Base-by-base conservation (phyloP, 2,113 vertebrate genomes). In the Rhinolophus sinicus region DNA sequence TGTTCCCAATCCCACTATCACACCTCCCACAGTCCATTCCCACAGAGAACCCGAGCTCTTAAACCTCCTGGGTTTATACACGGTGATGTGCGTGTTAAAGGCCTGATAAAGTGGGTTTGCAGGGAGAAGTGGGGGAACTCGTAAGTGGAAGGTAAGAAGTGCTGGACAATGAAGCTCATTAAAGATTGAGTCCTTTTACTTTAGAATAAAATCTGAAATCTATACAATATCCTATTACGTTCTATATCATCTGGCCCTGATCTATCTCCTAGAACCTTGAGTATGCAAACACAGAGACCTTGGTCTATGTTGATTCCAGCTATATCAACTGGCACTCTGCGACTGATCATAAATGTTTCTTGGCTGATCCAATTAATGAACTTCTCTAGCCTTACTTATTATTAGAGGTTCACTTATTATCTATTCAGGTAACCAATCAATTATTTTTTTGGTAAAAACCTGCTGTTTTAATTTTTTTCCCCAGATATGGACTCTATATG, bases 1-100 rank as follows among this genome's bases (percentile, higher is more conserved):
- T 24, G 0, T 30, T 72, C 50, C 58, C 26, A 50, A 19, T 19
- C 11, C 35, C 15, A 26, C 13, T 10, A 4, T 30, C 24, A 6
- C 0, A 9, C 24, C 35, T 56, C 56, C 19, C 14, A 14, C 4
- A 10, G 8, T 33, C 24, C 5, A 13, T 76, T 22, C 8, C 65
- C 24, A 47, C 44, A n/a, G 13, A 73, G 35, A 73, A 35, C 3
- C 12, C 35, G 64, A 22, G 16, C 30, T 2, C 3, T 21, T n/a
- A 19, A 54, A 15, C n/a, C 15, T 26, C 9, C 4, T 12, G 3
- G 2, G 4, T 7, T 58, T 7, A n/a, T 35, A 1, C 14, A 8
- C 0, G 40, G 13, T 21, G 19, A 16, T 6, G 1, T 6, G 33
- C 1, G 6, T 9, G 0, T 30, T 16, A 6, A 76, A 75, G 16